phyloP scores from a whole-genome alignment of 2,113 vertebrate genomes.

The Pan paniscus region DNA sequence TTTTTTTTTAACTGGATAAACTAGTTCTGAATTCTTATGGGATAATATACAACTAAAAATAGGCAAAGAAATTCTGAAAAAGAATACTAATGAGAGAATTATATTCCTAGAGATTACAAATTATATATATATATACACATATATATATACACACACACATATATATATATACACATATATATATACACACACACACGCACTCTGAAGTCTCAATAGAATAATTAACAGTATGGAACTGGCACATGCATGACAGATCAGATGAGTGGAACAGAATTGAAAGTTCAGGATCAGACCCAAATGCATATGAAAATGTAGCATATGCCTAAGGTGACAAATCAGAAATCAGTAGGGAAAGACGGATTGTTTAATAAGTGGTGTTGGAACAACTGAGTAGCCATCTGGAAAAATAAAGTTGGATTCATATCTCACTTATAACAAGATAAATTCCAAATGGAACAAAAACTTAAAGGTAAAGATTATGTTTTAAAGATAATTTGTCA shows the following conservation, averaged over 20 bases:
- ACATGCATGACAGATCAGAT: background rate
- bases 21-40: background rate
- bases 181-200: background rate
- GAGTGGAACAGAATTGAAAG: background rate
- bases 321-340: background rate
- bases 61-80: background rate
- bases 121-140: background rate
- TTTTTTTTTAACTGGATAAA: background rate
- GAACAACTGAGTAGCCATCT: background rate
- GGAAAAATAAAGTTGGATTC: constrained; percentile 18
- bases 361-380: background rate
- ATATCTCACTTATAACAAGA: constrained; percentile 32
- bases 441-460: constrained; percentile 27
- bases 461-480: constrained; percentile 30
- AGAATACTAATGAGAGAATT: background rate
- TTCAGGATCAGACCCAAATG: background rate
- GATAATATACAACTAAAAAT: constrained; percentile 9
- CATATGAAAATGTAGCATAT: background rate
- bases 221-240: background rate
- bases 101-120: background rate
- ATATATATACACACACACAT: too few relatives aligned
- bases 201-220: background rate
- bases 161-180: too few relatives aligned
- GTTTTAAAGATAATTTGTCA: constrained; percentile 16
- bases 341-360: background rate